Percentiles rank a stretch among this genome's conserved stretches.
Evolutionary conservation across 2,797 vertebrate genomes (phyloP).

Genomic region (Melanotaenia nigrans): DNA sequence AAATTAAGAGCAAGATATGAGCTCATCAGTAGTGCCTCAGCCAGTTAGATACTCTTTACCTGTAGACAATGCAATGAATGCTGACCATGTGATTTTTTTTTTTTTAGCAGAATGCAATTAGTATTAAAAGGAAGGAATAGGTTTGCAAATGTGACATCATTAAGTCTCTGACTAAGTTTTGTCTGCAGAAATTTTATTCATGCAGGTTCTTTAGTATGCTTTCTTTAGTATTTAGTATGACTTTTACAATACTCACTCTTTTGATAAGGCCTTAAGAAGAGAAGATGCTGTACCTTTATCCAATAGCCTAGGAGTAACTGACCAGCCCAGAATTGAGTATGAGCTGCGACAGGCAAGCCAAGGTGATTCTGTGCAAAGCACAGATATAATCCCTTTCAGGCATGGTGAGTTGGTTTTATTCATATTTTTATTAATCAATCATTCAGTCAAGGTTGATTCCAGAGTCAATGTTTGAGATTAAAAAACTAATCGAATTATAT

Average conservation of each 20-base stretch:
- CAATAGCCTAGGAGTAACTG: slow-evolving; percentile 84
- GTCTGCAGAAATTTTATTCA: slow-evolving; percentile 13
- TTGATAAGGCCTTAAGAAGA: slow-evolving; percentile 69
- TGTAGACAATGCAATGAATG: slow-evolving; percentile 2
- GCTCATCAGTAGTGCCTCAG: neutral
- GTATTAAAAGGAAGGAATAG: neutral
- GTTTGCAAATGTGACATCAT: neutral
- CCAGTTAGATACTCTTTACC: neutral
- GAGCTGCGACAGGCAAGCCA: slow-evolving; percentile 60
- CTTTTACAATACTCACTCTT: slow-evolving; percentile 41
- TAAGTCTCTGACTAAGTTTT: neutral
- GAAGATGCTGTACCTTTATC: slow-evolving; percentile 79
- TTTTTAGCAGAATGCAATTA: slow-evolving; percentile 14
- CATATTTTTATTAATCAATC: neutral
- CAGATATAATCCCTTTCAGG: slow-evolving; percentile 73
- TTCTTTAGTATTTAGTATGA: neutral
- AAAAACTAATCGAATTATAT: neutral
- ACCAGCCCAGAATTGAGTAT: slow-evolving; percentile 80
- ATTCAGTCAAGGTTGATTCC: neutral
- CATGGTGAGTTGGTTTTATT: slow-evolving; percentile 69
- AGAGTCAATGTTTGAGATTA: neutral
- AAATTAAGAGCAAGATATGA: neutral
- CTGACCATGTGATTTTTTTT: neutral
- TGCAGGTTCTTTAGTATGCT: neutral
- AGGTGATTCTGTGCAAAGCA: slow-evolving; percentile 42